Evolutionary conservation across 2,113 vertebrate genomes (phyloP).

Genomic region (Aspiorhynchus laticeps): DNA sequence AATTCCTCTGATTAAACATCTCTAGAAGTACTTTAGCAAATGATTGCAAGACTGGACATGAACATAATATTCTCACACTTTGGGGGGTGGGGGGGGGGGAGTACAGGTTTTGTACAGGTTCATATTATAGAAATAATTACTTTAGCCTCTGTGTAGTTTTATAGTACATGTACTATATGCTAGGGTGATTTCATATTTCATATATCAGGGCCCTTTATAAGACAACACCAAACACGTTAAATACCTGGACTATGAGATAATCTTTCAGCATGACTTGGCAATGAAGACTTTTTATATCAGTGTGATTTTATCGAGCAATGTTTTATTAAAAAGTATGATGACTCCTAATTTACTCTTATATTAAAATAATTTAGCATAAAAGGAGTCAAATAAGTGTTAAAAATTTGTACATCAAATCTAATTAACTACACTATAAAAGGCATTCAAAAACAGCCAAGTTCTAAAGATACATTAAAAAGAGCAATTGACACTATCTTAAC

Average conservation of each 20-base stretch:
- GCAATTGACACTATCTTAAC: neutral
- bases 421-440: neutral
- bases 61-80: neutral
- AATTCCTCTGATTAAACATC: slow-evolving; percentile 21
- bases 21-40: slow-evolving; percentile 3
- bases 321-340: neutral
- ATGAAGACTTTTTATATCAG: neutral
- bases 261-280: neutral
- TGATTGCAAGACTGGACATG: neutral
- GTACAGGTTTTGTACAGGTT: neutral
- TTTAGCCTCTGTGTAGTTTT: neutral
- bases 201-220: neutral
- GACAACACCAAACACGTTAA: neutral
- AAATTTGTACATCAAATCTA: neutral
- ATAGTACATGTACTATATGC: neutral
- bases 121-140: neutral
- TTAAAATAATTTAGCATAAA: neutral
- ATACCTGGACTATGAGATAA: neutral
- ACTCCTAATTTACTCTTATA: neutral
- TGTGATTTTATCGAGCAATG: neutral
- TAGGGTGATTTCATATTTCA: neutral
- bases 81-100: fast-evolving
- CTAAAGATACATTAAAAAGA: neutral
- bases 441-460: neutral
- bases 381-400: neutral